Evolutionary conservation across 2,888 invertebrate species (phyloP), one percentile per base, ranked within the genome.

Genomic region (Melolontha melolontha): DNA sequence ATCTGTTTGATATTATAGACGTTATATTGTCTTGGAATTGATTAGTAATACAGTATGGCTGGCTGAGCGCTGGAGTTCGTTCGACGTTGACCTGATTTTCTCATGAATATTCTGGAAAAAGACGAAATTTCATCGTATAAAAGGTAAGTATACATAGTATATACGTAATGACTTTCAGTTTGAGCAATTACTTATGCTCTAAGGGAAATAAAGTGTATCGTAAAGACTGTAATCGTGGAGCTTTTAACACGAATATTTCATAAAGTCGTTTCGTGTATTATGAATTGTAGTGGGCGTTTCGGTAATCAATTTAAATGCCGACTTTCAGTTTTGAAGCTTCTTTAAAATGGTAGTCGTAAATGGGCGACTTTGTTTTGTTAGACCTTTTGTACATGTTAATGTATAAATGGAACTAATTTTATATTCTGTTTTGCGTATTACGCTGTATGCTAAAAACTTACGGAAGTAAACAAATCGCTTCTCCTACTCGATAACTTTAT

Each of bases 11-110:
- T 66, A 59, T 50, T 62, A 51, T 59, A 51, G 52, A 51, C 41
- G 52, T 39, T 59, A 59, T 66, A 59, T 66, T 22, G 59, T 62
- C 62, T 51, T 27, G 41, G 34, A 67, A 67, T 67, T 67, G 66
- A 67, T 67, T 67, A 67, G 59, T 51, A 52, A 49, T 52, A 65
- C 54, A 65, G 55, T 47, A 29, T 12, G 52, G 65, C 54, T 7
- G 39, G 16, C 42, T 39, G 16, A 12, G 16, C 39, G 34, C 34
- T 34, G 4, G 34, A 34, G 8, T 34, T 52, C 51, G 12, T 8
- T 14, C 51, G 34, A 52, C 11, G 34, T 6, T 29, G 14, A 52
- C 34, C 39, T 52, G 14, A 29, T 52, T 52, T 29, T 6, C 34
- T 27, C 29, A 29, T 12, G 51, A 22, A 49, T n/a, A 49, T n/a